A percentile compares a stretch with the other conserved stretches of the same genome.
Evolutionary conservation across 2,888 invertebrate genomes (phyloP).

Genomic region (Malthinus seriepunctatus): DNA sequence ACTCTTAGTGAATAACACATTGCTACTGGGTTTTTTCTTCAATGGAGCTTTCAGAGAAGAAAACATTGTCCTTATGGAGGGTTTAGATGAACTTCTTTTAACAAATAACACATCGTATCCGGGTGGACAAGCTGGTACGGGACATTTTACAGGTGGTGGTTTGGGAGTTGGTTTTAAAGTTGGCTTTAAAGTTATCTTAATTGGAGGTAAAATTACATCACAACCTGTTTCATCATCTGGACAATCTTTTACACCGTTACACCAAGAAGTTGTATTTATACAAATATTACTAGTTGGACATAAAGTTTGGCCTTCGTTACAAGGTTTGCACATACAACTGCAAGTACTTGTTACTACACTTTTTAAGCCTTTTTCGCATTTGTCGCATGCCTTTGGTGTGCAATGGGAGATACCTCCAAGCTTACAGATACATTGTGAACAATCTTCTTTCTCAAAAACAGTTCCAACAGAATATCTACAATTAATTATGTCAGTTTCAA

Average conservation of each 20-base stretch:
- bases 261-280: conserved; percentile 72
- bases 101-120: conserved; percentile 57
- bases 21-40: conserved; percentile 8
- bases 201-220: conserved; percentile 33
- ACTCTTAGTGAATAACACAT: conserved; percentile 39
- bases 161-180: conserved; percentile 22
- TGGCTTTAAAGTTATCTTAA: conserved; percentile 31
- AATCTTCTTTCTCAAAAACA: conserved; percentile 70
- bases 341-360: conserved; percentile 66
- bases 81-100: conserved; percentile 28
- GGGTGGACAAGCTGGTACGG: conserved; percentile 56
- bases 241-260: conserved; percentile 80
- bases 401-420: conserved; percentile 75
- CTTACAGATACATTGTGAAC: conserved; percentile 79
- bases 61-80: conserved; percentile 56
- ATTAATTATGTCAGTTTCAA: background rate
- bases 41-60: conserved; percentile 37
- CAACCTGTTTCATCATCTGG: conserved; percentile 81
- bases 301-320: conserved; percentile 65
- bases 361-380: conserved; percentile 64
- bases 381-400: conserved; percentile 67
- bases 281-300: conserved; percentile 79
- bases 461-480: conserved; percentile 73
- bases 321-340: conserved; percentile 74
- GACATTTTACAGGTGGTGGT: conserved; percentile 46